Conservation (phyloP, 2,888 invertebrate species). For the Tribolium freemani region DNA sequence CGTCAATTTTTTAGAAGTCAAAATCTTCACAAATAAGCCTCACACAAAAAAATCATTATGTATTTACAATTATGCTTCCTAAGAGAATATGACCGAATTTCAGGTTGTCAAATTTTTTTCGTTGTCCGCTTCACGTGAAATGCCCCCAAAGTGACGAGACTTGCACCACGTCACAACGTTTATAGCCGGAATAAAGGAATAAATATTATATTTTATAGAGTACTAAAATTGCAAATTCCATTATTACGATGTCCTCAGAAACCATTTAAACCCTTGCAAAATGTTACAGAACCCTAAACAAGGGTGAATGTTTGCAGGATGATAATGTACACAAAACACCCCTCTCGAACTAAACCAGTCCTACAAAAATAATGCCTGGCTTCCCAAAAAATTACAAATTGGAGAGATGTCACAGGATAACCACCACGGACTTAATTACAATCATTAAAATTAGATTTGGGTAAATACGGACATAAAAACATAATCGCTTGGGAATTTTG, state of each 20-base stretch:
- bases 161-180: neutral
- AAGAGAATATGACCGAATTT: too few species aligned
- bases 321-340: slow-evolving; percentile 7
- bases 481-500: too few species aligned
- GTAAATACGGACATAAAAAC: neutral
- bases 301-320: neutral
- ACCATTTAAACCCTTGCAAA: slow-evolving; percentile 22
- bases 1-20: too few species aligned
- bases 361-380: neutral
- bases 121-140: too few species aligned
- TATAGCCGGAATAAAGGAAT: neutral
- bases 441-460: neutral
- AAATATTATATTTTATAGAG: slow-evolving; percentile 15
- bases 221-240: slow-evolving; percentile 20
- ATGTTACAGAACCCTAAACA: slow-evolving; percentile 15
- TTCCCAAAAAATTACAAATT: neutral
- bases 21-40: too few species aligned
- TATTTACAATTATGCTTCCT: too few species aligned
- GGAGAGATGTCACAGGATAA: neutral
- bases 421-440: neutral
- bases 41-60: too few species aligned
- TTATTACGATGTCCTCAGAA: slow-evolving; percentile 20
- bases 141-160: too few species aligned
- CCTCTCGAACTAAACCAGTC: neutral
- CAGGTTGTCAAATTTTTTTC: too few species aligned